Conservation (phyloP, 1,140 invertebrate genomes). For the Calycopis cecrops region DNA sequence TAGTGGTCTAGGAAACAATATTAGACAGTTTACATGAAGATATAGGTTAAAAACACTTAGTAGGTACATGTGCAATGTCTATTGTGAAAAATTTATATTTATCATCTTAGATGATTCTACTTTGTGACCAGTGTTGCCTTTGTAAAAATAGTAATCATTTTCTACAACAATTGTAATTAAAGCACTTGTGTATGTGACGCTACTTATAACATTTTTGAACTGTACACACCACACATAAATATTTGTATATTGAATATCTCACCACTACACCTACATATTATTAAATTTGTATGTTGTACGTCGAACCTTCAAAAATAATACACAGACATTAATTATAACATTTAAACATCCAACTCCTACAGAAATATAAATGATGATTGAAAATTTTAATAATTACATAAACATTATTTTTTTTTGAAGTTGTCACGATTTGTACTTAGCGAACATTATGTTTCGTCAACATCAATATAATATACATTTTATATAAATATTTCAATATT, state of each 20-base stretch:
- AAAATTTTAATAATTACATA: background rate
- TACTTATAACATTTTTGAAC: no score
- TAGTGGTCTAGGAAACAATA: conserved; percentile 34
- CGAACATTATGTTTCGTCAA: conserved; percentile 3
- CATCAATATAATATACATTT: background rate
- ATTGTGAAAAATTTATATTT: background rate
- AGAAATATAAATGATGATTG: conserved; percentile 1
- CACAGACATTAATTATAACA: no score
- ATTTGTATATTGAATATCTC: no score
- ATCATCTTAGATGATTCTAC: background rate
- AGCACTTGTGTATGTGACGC: background rate
- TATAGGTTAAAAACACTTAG: background rate
- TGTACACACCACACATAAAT: no score
- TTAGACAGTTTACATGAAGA: conserved; percentile 18
- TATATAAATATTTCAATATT: background rate
- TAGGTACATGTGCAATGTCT: background rate
- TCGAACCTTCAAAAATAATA: no score
- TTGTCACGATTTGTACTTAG: conserved; percentile 1
- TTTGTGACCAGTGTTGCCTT: background rate
- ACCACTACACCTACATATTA: no score
- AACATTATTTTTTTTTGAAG: background rate
- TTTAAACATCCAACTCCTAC: background rate
- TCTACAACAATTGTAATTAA: conserved; percentile 2
- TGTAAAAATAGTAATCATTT: background rate
- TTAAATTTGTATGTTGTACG: no score